Evolutionary conservation across 2,113 vertebrate genomes (phyloP), one percentile per base, ranked within the genome.

Genomic region (Suricata suricatta): DNA sequence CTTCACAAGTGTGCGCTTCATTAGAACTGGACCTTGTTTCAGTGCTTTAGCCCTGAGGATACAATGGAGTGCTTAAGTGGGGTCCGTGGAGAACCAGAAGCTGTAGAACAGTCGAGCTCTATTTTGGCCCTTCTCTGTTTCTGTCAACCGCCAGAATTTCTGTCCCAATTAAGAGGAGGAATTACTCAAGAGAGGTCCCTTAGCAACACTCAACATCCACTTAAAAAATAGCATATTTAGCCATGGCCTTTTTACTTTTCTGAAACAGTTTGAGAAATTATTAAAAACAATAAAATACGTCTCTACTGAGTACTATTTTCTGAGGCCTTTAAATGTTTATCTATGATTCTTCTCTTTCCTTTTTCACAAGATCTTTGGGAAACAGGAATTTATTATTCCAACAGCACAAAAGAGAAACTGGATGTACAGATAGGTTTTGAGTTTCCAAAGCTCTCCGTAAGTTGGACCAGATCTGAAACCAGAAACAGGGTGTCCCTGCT

Each of bases 241-340:
- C 50, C 21, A 44, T 9, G 27, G 52, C 19, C 38, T 90, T 89
- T 93, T 97, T 80, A 85, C 64, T 95, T 95, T 69, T 81, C 87
- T 63, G 25, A 87, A 79, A 92, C 25, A 90, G 29, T 35, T 33
- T 54, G 23, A 52, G 31, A 96, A 95, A 83, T 95, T 83, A 95
- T 81, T 90, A n/a, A 88, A 95, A 87, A 74, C 33, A 88, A 47
- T 54, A 60, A 93, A 88, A 69, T 33, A 76, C 27, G 14, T 77
- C 44, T 87, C 74, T 71, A 47, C n/a, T 44, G 54, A 77, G 10
- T 27, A 93, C 14, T 76, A 76, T 83, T 94, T 94, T 72, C 86
- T 96, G 79, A 96, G 33, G 33, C 54, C 66, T 88, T 85, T 84
- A 80, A 97, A 50, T 94, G 27, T 93, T 68, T 90, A 80, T n/a